Evolutionary conservation across 2,797 vertebrate species (phyloP).

Genomic region (Mus minutoides): DNA sequence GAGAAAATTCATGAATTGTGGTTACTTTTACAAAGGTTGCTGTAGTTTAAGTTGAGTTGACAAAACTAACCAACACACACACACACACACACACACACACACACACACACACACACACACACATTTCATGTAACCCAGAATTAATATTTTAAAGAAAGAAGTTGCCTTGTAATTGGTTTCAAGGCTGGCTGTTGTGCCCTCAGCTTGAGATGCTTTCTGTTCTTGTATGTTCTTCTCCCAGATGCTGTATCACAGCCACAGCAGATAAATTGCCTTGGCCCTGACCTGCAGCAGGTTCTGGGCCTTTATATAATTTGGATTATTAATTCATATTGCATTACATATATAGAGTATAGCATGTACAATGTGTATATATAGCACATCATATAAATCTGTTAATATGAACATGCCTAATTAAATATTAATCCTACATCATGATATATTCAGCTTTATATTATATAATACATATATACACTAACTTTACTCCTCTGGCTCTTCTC

Average conservation of each 20-base stretch:
- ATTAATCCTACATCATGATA: background rate
- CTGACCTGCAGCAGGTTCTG: fast-evolving
- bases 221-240: background rate
- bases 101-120: background rate
- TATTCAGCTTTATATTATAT: background rate
- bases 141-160: slow-evolving; percentile 26
- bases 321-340: background rate
- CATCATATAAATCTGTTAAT: background rate
- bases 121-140: slow-evolving; percentile 36
- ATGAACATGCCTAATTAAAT: background rate
- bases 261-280: background rate
- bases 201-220: background rate
- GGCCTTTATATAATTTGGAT: background rate
- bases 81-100: background rate
- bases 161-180: fast-evolving
- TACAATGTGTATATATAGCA: background rate
- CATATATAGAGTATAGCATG: background rate
- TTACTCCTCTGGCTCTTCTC: background rate
- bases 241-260: no score
- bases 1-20: background rate
- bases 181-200: background rate
- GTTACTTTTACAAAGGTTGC: no score
- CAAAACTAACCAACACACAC: background rate
- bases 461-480: background rate
- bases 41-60: no score